A percentile compares a stretch with the other conserved stretches of the same genome.
Conservation (phyloP, 2,113 vertebrate genomes). For the Syngnathus typhle region DNA sequence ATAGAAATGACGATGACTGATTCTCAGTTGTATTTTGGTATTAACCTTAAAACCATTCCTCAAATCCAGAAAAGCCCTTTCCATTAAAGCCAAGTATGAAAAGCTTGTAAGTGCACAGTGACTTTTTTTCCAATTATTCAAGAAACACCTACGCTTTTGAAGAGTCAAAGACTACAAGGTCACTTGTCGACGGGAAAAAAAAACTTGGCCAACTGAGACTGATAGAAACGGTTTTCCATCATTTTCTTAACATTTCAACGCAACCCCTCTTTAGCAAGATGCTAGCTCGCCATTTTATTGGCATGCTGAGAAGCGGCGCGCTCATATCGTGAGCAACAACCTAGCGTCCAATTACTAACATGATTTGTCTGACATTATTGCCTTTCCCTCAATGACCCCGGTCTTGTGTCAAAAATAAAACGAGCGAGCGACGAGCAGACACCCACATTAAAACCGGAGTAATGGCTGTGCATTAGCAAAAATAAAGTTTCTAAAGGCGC, state of each 20-base stretch:
- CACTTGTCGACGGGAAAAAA: conserved; percentile 25
- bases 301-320: conserved; percentile 51
- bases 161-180: conserved; percentile 36
- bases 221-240: conserved; percentile 52
- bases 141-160: conserved; percentile 31
- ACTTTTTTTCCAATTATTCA: conserved; percentile 38
- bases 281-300: conserved; percentile 58
- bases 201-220: conserved; percentile 63
- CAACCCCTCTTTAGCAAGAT: conserved; percentile 56
- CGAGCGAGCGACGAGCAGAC: conserved; percentile 44
- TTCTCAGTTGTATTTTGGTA: conserved; percentile 46
- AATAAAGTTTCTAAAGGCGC: conserved; percentile 59
- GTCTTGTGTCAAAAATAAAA: conserved; percentile 44
- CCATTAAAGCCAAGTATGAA: conserved; percentile 5
- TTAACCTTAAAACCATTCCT: conserved; percentile 44
- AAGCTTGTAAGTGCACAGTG: conserved; percentile 18
- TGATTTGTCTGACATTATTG: conserved; percentile 65
- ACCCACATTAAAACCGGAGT: conserved; percentile 54
- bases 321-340: conserved; percentile 39
- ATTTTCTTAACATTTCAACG: conserved; percentile 60
- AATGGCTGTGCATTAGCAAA: conserved; percentile 58
- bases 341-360: conserved; percentile 52
- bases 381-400: conserved; percentile 53
- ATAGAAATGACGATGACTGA: conserved; percentile 61
- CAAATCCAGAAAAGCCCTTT: conserved; percentile 34